These are phyloP conservation scores for Poicephalus gulielmi DNA, from an alignment of 2,113 vertebrate genomes.

Conservation along the genomic window DNA sequence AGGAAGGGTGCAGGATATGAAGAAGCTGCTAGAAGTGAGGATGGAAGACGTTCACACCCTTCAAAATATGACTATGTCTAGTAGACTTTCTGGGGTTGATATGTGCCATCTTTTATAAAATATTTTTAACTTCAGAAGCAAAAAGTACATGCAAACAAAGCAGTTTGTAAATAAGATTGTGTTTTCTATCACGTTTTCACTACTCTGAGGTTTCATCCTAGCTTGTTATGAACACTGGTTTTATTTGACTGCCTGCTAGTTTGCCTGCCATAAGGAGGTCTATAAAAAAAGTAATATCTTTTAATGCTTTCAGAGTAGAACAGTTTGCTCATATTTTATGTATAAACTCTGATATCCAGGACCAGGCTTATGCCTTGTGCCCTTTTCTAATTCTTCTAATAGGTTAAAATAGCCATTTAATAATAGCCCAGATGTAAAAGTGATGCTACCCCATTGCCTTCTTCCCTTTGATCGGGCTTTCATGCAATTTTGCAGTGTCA, in stretches of 20 bases:
- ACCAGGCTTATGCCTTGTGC: neutral
- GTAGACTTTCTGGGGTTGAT: neutral
- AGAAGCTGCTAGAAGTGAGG: slow-evolving; percentile 73
- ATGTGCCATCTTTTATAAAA: neutral
- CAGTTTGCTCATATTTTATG: neutral
- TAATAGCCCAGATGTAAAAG: neutral
- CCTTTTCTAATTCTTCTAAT: neutral
- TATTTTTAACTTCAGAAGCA: neutral
- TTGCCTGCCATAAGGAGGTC: neutral
- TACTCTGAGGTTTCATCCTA: neutral
- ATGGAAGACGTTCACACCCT: slow-evolving; percentile 78
- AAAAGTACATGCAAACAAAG: neutral
- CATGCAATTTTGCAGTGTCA: neutral
- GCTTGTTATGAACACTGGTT: neutral
- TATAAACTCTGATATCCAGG: neutral
- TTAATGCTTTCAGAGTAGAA: neutral
- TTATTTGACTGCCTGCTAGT: neutral
- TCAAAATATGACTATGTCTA: slow-evolving; percentile 89
- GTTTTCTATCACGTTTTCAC: neutral
- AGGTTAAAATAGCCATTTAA: neutral
- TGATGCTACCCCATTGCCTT: no score
- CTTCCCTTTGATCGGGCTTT: neutral
- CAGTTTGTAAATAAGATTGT: neutral
- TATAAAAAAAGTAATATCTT: neutral
- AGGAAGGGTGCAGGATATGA: slow-evolving; percentile 72